Evolutionary conservation across 2,797 vertebrate species (phyloP), one percentile per base, ranked within the genome.

Genomic region (Syngnathus rostellatus): DNA sequence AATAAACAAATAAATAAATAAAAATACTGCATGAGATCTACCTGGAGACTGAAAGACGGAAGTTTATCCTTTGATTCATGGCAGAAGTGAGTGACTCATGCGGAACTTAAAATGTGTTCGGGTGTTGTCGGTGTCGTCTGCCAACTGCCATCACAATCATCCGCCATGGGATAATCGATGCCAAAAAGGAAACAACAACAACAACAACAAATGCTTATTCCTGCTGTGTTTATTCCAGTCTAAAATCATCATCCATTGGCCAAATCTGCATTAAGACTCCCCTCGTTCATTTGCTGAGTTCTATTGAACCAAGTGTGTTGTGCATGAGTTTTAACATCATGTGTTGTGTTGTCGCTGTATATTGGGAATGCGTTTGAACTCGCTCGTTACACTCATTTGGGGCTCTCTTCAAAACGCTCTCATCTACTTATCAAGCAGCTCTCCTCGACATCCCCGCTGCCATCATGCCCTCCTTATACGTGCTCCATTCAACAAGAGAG

Each of bases 321-420:
- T 91, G 91, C 92, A 93, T 93, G 92, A 89, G 86, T 90, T 91
- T 88, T 80, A 88, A 89, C 89, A 89, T 90, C 88, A 79, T 85
- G 90, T 92, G 87, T 90, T 88, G 90, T 92, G 86, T 90, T 86
- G 86, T 89, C 86, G 50, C 55, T 62, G 60, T 82, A 80, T 83
- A 71, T 88, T 85, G 83, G 89, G 88, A 91, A 91, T 91, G 89
- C 87, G 78, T 91, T 91, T 83, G 81, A 89, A 88, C 84, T 62
- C 19, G 39, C 86, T 88, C 71, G 86, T 89, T 87, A 80, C 76
- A 86, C 81, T 89, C 89, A 83, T 89, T 87, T 83, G 81, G 89
- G 88, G 23, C 87, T 90, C 74, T 70, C 79, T 89, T 78, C 76
- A 71, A 81, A 87, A 87, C 83, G 89, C 87, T 91, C 86, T 88